Base-by-base conservation (phyloP, 2,888 invertebrate species). In the Ptilodon capucinus region DNA sequence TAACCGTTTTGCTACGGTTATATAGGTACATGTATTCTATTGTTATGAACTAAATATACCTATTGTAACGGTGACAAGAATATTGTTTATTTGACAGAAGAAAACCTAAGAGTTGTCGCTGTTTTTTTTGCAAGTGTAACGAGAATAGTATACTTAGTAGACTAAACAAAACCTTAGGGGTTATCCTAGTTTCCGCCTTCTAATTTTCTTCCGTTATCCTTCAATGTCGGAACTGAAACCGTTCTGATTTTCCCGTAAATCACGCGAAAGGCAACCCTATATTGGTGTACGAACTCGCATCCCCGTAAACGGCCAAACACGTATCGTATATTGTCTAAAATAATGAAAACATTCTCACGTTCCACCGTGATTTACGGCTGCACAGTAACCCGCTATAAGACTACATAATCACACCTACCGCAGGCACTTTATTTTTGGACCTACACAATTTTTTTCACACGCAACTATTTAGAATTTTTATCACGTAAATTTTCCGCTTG, bases 401-500 rank as follows among this genome's bases (percentile, higher is more conserved):
- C 87, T 85, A 74, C 78, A 74, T 86, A 87, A 86, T 84, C 79
- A 79, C 81, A 86, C 86, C 88, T 89, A 88, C 89, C 89, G 86
- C 89, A 89, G 87, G 72, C 82, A 83, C 79, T 84, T 80, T 83
- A 83, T 85, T 83, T 86, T 86, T 83, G 82, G 84, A 83, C 81
- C 82, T 80, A 74, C 76, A 84, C 77, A 80, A 74, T 82, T 85
- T 87, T 86, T 89, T 90, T 90, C 88, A 89, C 90, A 91, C 86
- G 89, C 86, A 68, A 84, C 79, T 71, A 68, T 84, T 88, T 85
- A 78, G 84, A 83, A 88, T 91, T 85, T 89, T 81, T 86, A 88
- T 88, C 91, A 91, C 91, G 90, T 90, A 88, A 89, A 89, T 90
- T 89, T 91, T 85, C 86, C 83, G 84, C 84, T 84, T 76, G 87